Percentiles rank a stretch among this genome's conserved stretches.
Conservation (phyloP, 2,888 invertebrate genomes). For the Plebejus melissa region DNA sequence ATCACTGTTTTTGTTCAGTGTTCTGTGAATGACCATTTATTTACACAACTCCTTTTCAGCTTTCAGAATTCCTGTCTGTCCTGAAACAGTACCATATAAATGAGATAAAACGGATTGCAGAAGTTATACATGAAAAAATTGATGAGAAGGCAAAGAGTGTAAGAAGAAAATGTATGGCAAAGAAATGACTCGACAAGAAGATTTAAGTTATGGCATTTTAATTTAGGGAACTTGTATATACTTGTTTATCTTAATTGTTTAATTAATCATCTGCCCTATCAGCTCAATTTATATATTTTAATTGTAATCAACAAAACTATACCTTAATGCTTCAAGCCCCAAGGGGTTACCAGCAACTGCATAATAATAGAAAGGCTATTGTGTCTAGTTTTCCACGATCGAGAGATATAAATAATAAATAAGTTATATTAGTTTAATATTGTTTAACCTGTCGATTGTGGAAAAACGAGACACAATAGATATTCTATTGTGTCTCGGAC, state of each 20-base stretch:
- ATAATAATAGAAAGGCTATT: too few relatives aligned
- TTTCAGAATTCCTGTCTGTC: constrained; percentile 72
- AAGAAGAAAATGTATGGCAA: constrained; percentile 45
- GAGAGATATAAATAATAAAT: too few relatives aligned
- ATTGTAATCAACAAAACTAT: too few relatives aligned
- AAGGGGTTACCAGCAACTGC: too few relatives aligned
- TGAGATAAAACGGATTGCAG: constrained; percentile 55
- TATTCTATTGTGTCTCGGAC: too few relatives aligned
- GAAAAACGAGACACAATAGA: too few relatives aligned
- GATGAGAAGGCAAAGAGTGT: constrained; percentile 53
- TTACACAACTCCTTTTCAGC: constrained; percentile 49
- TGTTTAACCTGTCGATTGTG: too few relatives aligned
- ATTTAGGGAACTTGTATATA: not conserved
- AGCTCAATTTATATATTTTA: not conserved
- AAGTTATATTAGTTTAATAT: too few relatives aligned
- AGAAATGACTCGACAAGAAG: constrained; percentile 35
- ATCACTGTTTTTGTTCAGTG: not conserved
- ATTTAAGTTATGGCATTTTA: not conserved
- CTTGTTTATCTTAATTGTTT: not conserved
- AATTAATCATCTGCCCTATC: not conserved
- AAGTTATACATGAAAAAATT: constrained; percentile 52
- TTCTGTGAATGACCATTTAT: not conserved
- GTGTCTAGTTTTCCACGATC: too few relatives aligned
- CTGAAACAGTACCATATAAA: constrained; percentile 68
- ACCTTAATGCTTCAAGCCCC: too few relatives aligned